Percentiles rank a stretch among this genome's conserved stretches.
These are phyloP conservation scores for Lacerta agilis DNA, from an alignment of 2,797 vertebrate species.

Conservation along the genomic window DNA sequence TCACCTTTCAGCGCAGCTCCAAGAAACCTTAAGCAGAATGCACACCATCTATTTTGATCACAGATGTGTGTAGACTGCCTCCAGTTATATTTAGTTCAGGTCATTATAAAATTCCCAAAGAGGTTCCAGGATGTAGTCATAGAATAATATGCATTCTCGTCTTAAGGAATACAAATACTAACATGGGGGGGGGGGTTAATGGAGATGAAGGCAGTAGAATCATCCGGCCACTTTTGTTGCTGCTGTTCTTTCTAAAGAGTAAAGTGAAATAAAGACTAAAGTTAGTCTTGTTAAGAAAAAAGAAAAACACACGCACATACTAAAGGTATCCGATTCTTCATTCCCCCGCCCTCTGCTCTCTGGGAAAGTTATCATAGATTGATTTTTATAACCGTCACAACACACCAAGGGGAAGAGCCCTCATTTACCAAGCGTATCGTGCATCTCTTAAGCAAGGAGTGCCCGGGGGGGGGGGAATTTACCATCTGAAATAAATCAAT, in stretches of 20 bases:
- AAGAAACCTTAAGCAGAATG: background rate
- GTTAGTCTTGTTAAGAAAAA: background rate
- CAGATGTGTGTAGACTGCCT: background rate
- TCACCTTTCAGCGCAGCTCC: background rate
- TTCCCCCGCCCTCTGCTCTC: background rate
- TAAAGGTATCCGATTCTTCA: background rate
- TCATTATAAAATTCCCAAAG: conserved; percentile 9
- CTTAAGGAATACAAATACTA: background rate
- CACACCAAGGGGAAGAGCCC: conserved; percentile 25
- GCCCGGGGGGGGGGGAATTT: background rate
- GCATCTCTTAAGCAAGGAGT: no score
- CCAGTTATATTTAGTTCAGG: conserved; percentile 7
- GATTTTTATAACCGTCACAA: background rate
- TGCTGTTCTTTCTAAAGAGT: background rate
- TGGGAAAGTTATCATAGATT: background rate
- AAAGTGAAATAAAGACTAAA: background rate
- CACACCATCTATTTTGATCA: conserved; percentile 3
- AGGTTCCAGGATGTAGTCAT: background rate
- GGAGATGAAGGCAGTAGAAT: background rate
- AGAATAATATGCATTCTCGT: background rate
- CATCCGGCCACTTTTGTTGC: background rate
- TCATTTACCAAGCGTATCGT: background rate
- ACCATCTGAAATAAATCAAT: background rate
- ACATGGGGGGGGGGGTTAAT: no score
- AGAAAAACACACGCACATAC: background rate